Conservation (phyloP, 2,888 invertebrate species). For the Stramonita haemastoma region DNA sequence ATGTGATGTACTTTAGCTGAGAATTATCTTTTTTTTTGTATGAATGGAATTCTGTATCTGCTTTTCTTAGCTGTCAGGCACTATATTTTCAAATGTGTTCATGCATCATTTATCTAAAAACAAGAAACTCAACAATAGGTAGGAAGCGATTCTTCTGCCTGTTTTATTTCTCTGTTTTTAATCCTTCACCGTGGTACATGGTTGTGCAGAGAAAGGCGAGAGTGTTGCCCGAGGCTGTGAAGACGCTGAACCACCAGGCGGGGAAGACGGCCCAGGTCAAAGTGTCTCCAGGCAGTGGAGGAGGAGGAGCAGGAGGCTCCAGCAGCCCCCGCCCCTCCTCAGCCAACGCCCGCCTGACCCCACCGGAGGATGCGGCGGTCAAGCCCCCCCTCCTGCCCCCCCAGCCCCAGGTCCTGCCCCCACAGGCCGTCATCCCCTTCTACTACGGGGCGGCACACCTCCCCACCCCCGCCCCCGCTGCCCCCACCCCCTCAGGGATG, state of each 20-base stretch:
- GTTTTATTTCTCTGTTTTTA: no score
- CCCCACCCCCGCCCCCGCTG: not conserved
- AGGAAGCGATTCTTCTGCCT: no score
- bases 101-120: no score
- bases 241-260: not conserved
- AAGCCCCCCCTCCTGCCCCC: conserved; percentile 2
- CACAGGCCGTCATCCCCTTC: not conserved
- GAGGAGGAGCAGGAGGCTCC: conserved; percentile 45
- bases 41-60: no score
- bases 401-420: not conserved
- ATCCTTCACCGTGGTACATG: not conserved
- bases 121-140: no score
- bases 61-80: no score
- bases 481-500: conserved; percentile 27
- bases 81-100: no score
- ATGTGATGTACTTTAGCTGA: no score
- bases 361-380: not conserved
- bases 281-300: conserved; percentile 46
- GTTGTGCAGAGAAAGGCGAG: conserved; percentile 32
- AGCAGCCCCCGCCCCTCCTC: conserved; percentile 38
- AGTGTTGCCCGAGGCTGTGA: not conserved
- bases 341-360: conserved; percentile 21
- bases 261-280: conserved; percentile 40
- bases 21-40: no score
- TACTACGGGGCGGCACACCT: not conserved